phyloP scores from a whole-genome alignment of 2,113 vertebrate genomes.

The Bothrops jararaca region DNA sequence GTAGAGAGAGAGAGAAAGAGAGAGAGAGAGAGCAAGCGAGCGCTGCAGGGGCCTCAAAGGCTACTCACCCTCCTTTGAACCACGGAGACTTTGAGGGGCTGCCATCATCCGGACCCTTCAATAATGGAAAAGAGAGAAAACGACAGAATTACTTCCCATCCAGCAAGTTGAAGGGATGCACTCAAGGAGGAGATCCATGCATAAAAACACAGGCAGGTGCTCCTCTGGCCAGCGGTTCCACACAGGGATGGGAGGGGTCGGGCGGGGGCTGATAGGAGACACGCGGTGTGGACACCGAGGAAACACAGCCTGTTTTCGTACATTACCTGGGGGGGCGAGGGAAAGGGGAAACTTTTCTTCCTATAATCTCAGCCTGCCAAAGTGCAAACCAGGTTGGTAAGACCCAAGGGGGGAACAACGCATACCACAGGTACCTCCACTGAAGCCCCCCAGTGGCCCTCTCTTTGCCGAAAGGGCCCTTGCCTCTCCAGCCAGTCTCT shows the following conservation, averaged over 20 bases:
- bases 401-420: not conserved
- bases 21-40: too few species aligned
- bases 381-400: not conserved
- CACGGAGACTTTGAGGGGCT: constrained; percentile 80
- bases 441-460: not conserved
- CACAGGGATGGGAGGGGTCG: not conserved
- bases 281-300: not conserved
- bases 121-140: constrained; percentile 6
- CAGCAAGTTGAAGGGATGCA: not conserved
- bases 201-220: constrained; percentile 27
- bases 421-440: not conserved
- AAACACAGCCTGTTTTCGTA: constrained; percentile 66
- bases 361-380: not conserved
- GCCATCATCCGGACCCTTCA: constrained; percentile 78
- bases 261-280: not conserved
- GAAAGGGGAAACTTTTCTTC: not conserved
- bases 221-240: not conserved
- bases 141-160: constrained; percentile 34
- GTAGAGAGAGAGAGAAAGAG: too few species aligned
- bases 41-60: not conserved
- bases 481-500: not conserved
- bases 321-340: not conserved
- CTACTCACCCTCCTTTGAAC: constrained; percentile 88
- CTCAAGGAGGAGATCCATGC: constrained; percentile 42
- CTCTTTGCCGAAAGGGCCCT: not conserved